These are phyloP conservation scores for Hecatera dysodea DNA, from an alignment of 2,888 invertebrate species.

Conservation along the genomic window DNA sequence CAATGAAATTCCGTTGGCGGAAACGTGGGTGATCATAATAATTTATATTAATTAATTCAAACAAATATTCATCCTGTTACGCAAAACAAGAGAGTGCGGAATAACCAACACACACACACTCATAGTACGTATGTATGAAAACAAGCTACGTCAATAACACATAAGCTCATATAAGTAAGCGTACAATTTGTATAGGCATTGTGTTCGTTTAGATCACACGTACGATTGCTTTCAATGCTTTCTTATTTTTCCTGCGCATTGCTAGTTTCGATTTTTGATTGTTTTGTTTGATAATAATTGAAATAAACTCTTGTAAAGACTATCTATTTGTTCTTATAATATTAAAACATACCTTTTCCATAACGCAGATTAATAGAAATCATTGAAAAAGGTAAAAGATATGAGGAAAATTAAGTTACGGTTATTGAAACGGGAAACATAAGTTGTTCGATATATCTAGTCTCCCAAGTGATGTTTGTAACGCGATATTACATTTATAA, in stretches of 20 bases:
- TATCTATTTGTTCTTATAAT: slow-evolving; percentile 2
- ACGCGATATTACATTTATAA: slow-evolving; percentile 23
- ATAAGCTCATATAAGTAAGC: slow-evolving; percentile 69
- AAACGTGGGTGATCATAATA: slow-evolving; percentile 45
- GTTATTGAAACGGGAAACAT: slow-evolving; percentile 28
- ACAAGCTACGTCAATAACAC: slow-evolving; percentile 83
- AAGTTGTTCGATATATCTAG: slow-evolving; percentile 9
- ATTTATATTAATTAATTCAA: slow-evolving; percentile 72
- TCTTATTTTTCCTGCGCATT: slow-evolving; percentile 71
- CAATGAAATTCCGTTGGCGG: slow-evolving; percentile 31
- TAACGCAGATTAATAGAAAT: not conserved
- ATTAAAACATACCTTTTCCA: slow-evolving; percentile 6
- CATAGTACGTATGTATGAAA: slow-evolving; percentile 72
- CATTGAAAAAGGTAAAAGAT: slow-evolving; percentile 21
- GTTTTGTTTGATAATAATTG: slow-evolving; percentile 56
- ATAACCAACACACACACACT: slow-evolving; percentile 72
- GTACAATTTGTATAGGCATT: slow-evolving; percentile 76
- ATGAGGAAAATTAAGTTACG: slow-evolving; percentile 12
- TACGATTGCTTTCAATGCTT: slow-evolving; percentile 80
- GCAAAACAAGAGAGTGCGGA: slow-evolving; percentile 75
- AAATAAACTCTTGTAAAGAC: slow-evolving; percentile 38
- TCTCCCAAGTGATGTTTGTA: slow-evolving; percentile 7
- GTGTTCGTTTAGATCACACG: slow-evolving; percentile 83
- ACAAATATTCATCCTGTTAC: slow-evolving; percentile 75
- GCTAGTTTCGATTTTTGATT: slow-evolving; percentile 66